Conservation (phyloP, 1,140 invertebrate species). For the Drosophila melanogaster region Release_6_plus_ISO1_MT NT_033777.3:11546501-11547000, state of each 20-base stretch:
- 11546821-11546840: conserved; percentile 34
- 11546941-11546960: conserved; percentile 47
- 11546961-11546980: neutral
- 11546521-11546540: conserved; percentile 77
- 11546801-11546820: conserved; percentile 73
- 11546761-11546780: neutral
- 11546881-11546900: conserved; percentile 67
- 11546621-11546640: neutral
- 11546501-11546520: conserved; percentile 31
- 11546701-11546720: conserved; percentile 78
- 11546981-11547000: conserved; percentile 11
- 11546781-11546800: conserved; percentile 46
- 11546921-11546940: neutral
- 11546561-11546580: conserved; percentile 52
- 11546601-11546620: conserved; percentile 17
- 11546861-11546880: conserved; percentile 82
- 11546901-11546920: conserved; percentile 7
- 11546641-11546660: neutral
- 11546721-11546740: conserved; percentile 79
- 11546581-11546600: conserved; percentile 81
- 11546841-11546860: conserved; percentile 75
- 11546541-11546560: conserved; percentile 73
- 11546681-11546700: conserved; percentile 77
- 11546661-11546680: conserved; percentile 1
- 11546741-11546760: conserved; percentile 67